A percentile compares a stretch with the other conserved stretches of the same genome.
Conservation (phyloP, 2,888 invertebrate genomes). For the Sylvicola cinctus region DNA sequence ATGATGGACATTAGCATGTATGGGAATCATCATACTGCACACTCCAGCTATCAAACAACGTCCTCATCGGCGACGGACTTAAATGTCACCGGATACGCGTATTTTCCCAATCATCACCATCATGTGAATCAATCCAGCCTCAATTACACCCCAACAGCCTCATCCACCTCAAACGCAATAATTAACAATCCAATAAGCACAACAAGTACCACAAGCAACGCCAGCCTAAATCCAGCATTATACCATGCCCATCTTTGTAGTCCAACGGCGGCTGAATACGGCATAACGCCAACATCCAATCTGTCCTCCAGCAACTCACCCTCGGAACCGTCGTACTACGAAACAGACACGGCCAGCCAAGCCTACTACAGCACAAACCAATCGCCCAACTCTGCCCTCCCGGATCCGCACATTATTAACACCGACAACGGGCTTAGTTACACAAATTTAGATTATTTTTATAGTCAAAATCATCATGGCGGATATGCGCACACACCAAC, state of each 20-base stretch:
- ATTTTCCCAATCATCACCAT: conserved; percentile 11
- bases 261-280: conserved; percentile 25
- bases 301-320: conserved; percentile 1
- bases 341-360: conserved; percentile 10
- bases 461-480: conserved; percentile 30
- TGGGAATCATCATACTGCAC: conserved; percentile 18
- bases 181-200: conserved; percentile 16
- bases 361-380: conserved; percentile 1
- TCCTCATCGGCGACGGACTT: conserved; percentile 16
- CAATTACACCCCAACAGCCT: conserved; percentile 13
- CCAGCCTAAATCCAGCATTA: neutral
- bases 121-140: conserved; percentile 1
- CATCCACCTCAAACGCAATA: neutral
- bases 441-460: conserved; percentile 64
- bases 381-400: conserved; percentile 11
- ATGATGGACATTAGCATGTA: conserved; percentile 29
- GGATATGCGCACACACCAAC: conserved; percentile 19
- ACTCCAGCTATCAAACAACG: conserved; percentile 9
- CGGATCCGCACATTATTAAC: conserved; percentile 47
- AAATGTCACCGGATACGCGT: conserved; percentile 9
- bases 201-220: neutral
- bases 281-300: conserved; percentile 19
- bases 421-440: conserved; percentile 75
- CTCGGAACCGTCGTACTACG: conserved; percentile 17
- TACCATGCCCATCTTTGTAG: conserved; percentile 23